Evolutionary conservation across 1,140 invertebrate genomes (phyloP).

Genomic region (Drosophila lini): DNA sequence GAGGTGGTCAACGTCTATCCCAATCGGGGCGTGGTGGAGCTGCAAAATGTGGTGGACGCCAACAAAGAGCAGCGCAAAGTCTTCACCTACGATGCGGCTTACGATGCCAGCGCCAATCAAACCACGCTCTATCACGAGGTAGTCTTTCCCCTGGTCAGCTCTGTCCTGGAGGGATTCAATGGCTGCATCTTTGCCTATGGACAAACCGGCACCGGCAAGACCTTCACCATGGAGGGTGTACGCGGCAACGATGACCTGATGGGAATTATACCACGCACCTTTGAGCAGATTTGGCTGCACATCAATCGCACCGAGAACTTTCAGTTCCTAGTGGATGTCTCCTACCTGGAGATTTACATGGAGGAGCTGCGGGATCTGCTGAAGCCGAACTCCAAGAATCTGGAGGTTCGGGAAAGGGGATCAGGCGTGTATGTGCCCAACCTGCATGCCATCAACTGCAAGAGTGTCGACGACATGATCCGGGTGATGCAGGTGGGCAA

Average conservation of each 20-base stretch:
- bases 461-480: constrained; percentile 95
- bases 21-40: constrained; percentile 88
- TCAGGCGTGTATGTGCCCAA: constrained; percentile 97
- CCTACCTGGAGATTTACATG: constrained; percentile 98
- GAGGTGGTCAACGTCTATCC: constrained; percentile 89
- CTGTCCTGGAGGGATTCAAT: constrained; percentile 97
- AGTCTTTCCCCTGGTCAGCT: constrained; percentile 96
- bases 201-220: constrained; percentile 97
- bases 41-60: constrained; percentile 86
- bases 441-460: constrained; percentile 95
- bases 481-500: constrained; percentile 96
- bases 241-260: constrained; percentile 87
- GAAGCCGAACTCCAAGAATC: constrained; percentile 90
- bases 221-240: constrained; percentile 96
- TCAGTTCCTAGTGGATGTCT: constrained; percentile 96
- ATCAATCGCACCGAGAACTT: constrained; percentile 93
- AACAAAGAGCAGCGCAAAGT: constrained; percentile 87
- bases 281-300: constrained; percentile 97
- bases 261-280: constrained; percentile 97
- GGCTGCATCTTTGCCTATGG: constrained; percentile 99
- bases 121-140: constrained; percentile 97
- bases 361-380: constrained; percentile 96
- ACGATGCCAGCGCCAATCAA: constrained; percentile 94
- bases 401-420: constrained; percentile 89
- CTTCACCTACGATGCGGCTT: constrained; percentile 97